Evolutionary conservation across 1,140 invertebrate species (phyloP).

Genomic region (Metopolophium dirhodum): DNA sequence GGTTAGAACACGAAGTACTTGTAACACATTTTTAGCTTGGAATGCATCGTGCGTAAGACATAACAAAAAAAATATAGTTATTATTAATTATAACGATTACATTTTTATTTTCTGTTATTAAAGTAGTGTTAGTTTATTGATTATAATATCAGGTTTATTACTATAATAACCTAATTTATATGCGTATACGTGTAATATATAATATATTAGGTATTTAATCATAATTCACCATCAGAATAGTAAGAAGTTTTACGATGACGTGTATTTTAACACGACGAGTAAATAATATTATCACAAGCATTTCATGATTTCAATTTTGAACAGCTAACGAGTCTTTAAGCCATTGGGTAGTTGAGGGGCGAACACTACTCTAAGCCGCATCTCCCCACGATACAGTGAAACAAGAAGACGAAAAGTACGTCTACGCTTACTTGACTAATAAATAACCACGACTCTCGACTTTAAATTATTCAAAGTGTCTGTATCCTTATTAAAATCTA

Average conservation of each 20-base stretch:
- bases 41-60: too few relatives aligned
- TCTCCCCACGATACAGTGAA: not conserved
- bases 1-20: too few relatives aligned
- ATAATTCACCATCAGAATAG: too few relatives aligned
- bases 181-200: too few relatives aligned
- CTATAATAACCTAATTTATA: too few relatives aligned
- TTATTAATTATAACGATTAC: too few relatives aligned
- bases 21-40: too few relatives aligned
- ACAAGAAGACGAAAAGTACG: not conserved
- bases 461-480: slow-evolving; percentile 56
- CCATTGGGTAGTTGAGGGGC: not conserved
- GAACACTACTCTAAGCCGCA: not conserved
- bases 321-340: not conserved
- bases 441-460: not conserved
- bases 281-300: not conserved
- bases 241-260: not conserved
- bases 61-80: too few relatives aligned
- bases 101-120: too few relatives aligned
- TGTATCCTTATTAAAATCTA: slow-evolving; percentile 52
- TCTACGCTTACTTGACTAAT: not conserved
- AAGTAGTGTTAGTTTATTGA: too few relatives aligned
- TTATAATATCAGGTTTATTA: too few relatives aligned
- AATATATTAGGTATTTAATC: too few relatives aligned
- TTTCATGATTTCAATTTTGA: not conserved
- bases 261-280: not conserved